These are phyloP conservation scores for Steinernema feltiae DNA, from an alignment of 1,140 invertebrate species.

Conservation along the genomic window DNA sequence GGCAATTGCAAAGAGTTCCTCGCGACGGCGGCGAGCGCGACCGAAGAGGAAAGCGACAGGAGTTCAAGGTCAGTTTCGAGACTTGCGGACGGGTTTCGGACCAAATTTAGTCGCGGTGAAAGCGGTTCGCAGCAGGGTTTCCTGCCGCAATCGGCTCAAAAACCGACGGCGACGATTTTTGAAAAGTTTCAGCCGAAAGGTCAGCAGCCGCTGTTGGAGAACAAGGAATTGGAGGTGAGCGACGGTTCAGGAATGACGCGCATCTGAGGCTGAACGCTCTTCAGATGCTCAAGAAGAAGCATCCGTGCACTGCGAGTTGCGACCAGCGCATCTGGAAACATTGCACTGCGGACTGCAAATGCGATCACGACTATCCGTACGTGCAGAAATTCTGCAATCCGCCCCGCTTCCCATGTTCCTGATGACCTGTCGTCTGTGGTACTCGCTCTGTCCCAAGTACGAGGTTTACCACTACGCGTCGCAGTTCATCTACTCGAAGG, in stretches of 20 bases:
- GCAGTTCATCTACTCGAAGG: slow-evolving; percentile 46
- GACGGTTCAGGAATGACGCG: not conserved
- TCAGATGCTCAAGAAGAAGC: not conserved
- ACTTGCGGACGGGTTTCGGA: too few relatives aligned
- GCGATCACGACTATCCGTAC: slow-evolving; percentile 21
- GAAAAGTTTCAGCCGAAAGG: not conserved
- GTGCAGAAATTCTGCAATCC: slow-evolving; percentile 25
- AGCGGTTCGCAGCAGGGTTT: too few relatives aligned
- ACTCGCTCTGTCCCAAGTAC: slow-evolving; percentile 44
- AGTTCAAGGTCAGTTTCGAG: not conserved
- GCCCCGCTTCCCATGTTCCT: slow-evolving; percentile 10
- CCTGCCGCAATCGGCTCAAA: too few relatives aligned
- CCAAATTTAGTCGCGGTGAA: too few relatives aligned
- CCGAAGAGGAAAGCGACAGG: not conserved
- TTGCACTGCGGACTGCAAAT: slow-evolving; percentile 32
- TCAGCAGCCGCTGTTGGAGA: not conserved
- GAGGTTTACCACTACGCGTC: slow-evolving; percentile 42
- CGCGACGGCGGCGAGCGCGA: not conserved
- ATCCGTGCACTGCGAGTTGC: slow-evolving; percentile 40
- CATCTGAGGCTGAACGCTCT: not conserved
- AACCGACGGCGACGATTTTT: not conserved
- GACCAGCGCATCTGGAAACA: slow-evolving; percentile 23
- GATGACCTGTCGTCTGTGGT: slow-evolving; percentile 35
- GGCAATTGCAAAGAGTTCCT: not conserved
- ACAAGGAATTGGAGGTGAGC: not conserved